Percentiles rank a stretch among this genome's conserved stretches.
Evolutionary conservation across 2,797 vertebrate genomes (phyloP).

Genomic region (Centropyge bicolor): DNA sequence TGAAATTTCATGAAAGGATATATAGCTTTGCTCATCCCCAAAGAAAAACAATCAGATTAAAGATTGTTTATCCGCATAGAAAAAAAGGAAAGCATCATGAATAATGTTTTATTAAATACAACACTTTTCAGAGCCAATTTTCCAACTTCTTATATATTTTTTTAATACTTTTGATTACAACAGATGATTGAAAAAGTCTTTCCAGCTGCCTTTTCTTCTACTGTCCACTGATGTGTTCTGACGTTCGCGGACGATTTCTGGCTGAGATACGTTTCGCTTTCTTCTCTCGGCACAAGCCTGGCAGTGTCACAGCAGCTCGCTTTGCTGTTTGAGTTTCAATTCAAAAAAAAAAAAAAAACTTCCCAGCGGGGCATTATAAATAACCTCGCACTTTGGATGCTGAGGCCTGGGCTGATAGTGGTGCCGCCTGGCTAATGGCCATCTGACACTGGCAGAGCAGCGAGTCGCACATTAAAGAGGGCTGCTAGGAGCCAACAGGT

Average conservation of each 20-base stretch:
- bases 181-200: conserved; percentile 13
- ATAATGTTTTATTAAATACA: conserved; percentile 15
- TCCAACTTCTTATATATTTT: background rate
- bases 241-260: conserved; percentile 43
- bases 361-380: conserved; percentile 41
- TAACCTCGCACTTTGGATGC: conserved; percentile 50
- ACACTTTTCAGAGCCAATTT: conserved; percentile 3
- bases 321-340: conserved; percentile 45
- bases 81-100: background rate
- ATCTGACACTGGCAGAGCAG: conserved; percentile 41
- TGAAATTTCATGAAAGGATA: background rate
- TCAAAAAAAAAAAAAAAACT: conserved; percentile 23
- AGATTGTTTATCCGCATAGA: background rate
- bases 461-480: conserved; percentile 54
- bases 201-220: conserved; percentile 30
- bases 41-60: conserved; percentile 8
- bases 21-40: background rate
- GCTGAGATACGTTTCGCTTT: conserved; percentile 20
- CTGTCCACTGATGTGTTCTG: conserved; percentile 31
- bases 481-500: conserved; percentile 52
- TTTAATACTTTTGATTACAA: background rate
- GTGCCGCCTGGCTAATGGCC: conserved; percentile 49
- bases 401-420: conserved; percentile 32
- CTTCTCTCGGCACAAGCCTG: conserved; percentile 26
- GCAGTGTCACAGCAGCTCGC: conserved; percentile 33